Percentiles rank a stretch among this genome's conserved stretches.
phyloP scores from a whole-genome alignment of 2,888 invertebrate genomes.

The Spodoptera littoralis region DNA sequence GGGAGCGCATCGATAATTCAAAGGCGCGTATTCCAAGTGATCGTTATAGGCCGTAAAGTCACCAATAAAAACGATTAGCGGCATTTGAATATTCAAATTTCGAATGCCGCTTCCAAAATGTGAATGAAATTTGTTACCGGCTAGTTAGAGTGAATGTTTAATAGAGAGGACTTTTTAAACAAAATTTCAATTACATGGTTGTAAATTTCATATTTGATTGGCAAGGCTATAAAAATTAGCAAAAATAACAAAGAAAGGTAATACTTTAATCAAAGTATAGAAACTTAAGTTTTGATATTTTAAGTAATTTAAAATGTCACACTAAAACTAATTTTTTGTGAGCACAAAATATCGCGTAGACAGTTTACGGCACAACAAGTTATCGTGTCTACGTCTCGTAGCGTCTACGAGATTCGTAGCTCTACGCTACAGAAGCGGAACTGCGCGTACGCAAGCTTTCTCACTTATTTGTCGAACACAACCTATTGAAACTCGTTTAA shows the following conservation, averaged over 20 bases:
- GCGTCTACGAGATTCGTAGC: conserved; percentile 83
- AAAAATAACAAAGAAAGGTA: too few relatives aligned
- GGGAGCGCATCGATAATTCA: conserved; percentile 69
- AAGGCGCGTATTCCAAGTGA: conserved; percentile 72
- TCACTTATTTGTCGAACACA: conserved; percentile 56
- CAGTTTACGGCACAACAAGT: conserved; percentile 10
- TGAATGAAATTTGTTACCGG: conserved; percentile 68
- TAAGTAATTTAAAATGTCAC: too few relatives aligned
- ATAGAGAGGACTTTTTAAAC: conserved; percentile 38
- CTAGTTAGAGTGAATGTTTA: conserved; percentile 26
- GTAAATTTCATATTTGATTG: background rate
- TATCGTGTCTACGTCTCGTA: conserved; percentile 59
- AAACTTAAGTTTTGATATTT: too few relatives aligned
- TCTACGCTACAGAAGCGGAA: conserved; percentile 68
- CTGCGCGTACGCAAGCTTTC: conserved; percentile 60
- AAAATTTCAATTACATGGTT: background rate
- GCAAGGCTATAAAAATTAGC: too few relatives aligned
- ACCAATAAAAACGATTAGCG: conserved; percentile 86
- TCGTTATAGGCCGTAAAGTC: conserved; percentile 85
- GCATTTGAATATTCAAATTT: conserved; percentile 84
- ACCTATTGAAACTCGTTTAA: conserved; percentile 38
- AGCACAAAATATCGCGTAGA: background rate
- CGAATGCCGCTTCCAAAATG: conserved; percentile 74
- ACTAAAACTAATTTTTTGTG: background rate
- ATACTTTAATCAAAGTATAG: too few relatives aligned